Base-by-base conservation (phyloP, 2,888 invertebrate species). In the Amphimallon solstitiale region DNA sequence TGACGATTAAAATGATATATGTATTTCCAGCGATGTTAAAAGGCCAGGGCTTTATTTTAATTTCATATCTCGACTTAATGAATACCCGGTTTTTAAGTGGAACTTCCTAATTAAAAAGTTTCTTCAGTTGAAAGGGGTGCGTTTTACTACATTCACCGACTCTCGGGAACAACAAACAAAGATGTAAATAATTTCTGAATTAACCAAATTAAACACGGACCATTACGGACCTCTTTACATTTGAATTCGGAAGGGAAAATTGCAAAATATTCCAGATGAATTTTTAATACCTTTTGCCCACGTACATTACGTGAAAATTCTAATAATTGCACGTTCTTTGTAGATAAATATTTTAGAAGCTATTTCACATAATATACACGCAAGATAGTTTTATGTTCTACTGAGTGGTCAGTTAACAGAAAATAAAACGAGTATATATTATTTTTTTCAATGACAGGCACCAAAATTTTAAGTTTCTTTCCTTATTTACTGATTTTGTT, bases 41-140 rank as follows among this genome's bases (percentile, higher is more conserved):
- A 54, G 21, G 54, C 34, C 5, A 21, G 12, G 12, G 54, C 63
- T 62, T 68, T 63, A 68, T 67, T 70, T 70, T 70, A 70, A 70
- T 70, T 68, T 63, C 70, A 64, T 63, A 70, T 70, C 66, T 52
- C 60, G 65, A 70, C 63, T 70, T 70, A 70, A 70, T 68, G 68
- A 68, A 70, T 51, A 65, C 67, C 52, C 67, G 67, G 29, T 23
- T 54, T 54, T 54, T 54, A 54, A 54, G 54, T 54, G 54, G 68
- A 68, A 70, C 68, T 70, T 68, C 70, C 70, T 70, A 70, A 70
- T 70, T 70, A 68, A 70, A 70, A 70, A 70, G 70, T 70, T 70
- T 68, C 54, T 65, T 63, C 63, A 54, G 60, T 61, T 70, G 63
- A 68, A 68, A 68, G 63, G 68, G 70, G 63, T 62, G 62, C 68